Percentiles rank a stretch among this genome's conserved stretches.
Evolutionary conservation across 1,140 invertebrate species (phyloP).

Genomic region (Melitaea cinxia): DNA sequence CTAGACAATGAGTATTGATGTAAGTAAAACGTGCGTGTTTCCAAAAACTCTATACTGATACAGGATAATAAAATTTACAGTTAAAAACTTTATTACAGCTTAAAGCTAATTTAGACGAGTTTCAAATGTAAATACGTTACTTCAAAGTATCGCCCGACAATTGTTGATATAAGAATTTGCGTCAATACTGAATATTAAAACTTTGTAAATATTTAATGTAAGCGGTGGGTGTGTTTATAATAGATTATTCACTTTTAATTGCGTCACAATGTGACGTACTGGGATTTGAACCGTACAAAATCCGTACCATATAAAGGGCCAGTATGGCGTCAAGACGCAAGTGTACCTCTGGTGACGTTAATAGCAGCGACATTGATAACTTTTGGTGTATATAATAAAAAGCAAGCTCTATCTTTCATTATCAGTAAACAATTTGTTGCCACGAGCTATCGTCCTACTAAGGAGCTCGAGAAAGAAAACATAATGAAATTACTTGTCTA

Average conservation of each 20-base stretch:
- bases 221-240: not conserved
- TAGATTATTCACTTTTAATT: not conserved
- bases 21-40: too few species aligned
- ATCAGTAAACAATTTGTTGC: slow-evolving; percentile 33
- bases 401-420: slow-evolving; percentile 12
- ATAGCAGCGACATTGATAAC: slow-evolving; percentile 44
- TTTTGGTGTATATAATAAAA: slow-evolving; percentile 42
- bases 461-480: slow-evolving; percentile 1
- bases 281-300: slow-evolving; percentile 6
- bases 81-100: too few species aligned
- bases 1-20: too few species aligned
- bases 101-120: too few species aligned
- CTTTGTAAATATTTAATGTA: not conserved
- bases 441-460: too few species aligned
- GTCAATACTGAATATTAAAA: not conserved
- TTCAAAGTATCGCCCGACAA: slow-evolving; percentile 1
- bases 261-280: slow-evolving; percentile 26
- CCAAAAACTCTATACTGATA: too few species aligned
- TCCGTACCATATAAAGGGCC: slow-evolving; percentile 36
- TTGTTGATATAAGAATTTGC: not conserved
- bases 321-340: slow-evolving; percentile 39
- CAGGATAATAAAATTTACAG: too few species aligned
- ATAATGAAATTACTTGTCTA: slow-evolving; percentile 32
- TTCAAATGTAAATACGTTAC: too few species aligned
- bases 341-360: slow-evolving; percentile 38